These are phyloP conservation scores for Aselliscus stoliczkanus DNA, from an alignment of 2,797 vertebrate species.

Conservation along the genomic window DNA sequence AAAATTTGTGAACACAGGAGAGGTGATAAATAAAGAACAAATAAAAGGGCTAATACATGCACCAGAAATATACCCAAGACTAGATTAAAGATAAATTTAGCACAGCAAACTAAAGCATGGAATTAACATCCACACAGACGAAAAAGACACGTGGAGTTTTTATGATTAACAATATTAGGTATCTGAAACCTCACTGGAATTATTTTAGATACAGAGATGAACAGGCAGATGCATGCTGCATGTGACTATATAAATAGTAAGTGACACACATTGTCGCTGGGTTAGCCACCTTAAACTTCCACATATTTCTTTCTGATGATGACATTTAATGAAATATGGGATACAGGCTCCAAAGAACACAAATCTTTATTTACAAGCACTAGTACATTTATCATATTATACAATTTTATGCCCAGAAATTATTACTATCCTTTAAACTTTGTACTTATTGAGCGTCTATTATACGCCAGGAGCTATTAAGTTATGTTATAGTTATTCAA, in stretches of 20 bases:
- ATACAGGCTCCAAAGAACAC: not conserved
- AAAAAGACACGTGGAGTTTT: not conserved
- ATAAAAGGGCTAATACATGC: not conserved
- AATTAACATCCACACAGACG: not conserved
- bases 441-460: not conserved
- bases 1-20: not conserved
- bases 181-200: conserved; percentile 43
- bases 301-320: conserved; percentile 39
- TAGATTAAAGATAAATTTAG: not conserved
- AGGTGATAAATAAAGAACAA: not conserved
- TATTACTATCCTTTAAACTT: not conserved
- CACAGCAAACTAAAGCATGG: not conserved
- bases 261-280: conserved; percentile 18
- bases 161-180: conserved; percentile 58
- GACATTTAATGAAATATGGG: conserved; percentile 42
- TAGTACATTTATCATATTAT: not conserved
- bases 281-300: conserved; percentile 2
- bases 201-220: conserved; percentile 63
- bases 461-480: not conserved
- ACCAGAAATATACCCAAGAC: not conserved
- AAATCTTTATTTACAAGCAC: conserved; percentile 39
- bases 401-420: conserved; percentile 3
- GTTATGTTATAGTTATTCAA: not conserved
- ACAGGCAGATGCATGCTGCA: conserved; percentile 32
- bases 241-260: conserved; percentile 1